Base-by-base conservation (phyloP, 2,113 vertebrate species). In the Dicaeum eximium region DNA sequence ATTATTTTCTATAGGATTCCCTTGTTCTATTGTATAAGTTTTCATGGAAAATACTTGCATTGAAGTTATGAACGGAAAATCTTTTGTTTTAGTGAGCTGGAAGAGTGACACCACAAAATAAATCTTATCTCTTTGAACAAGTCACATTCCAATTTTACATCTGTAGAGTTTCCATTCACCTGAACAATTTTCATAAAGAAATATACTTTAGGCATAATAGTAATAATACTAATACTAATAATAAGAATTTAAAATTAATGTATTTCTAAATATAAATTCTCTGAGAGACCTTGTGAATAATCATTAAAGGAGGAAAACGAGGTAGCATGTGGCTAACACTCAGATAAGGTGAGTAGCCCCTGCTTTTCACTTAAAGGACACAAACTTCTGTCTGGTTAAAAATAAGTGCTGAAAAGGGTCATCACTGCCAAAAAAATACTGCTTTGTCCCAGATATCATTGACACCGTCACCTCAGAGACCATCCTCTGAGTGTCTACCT, bases 311-410 rank as follows among this genome's bases (percentile, higher is more conserved):
- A 79, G 20, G 14, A 14, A 79, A 38, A 28, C 2, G 10, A 56
- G 12, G 4, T 13, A 42, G 9, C 22, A 31, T 0, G 2, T 27
- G 18, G 3, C 7, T 53, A 57, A 24, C 9, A 38, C 42, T 15
- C 1, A 4, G 6, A 2, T 15, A 60, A 67, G 6, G 27, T 11
- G 33, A 40, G 14, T 48, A 64, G 7, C 2, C 9, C 5, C 17
- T 31, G 4, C 17, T 23, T 64, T 35, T 37, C 20, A 6, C 3
- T 10, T 18, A 47, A 20, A 1, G 3, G 11, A 6, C 14, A 35
- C 5, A 3, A 50, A 40, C 9, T 47, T 47, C 20, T 62, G 2
- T 7, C 45, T 33, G n/a, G 5, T 23, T 35, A 27, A 5, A 35
- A 13, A 20, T 1, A 17, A 56, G 7, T 9, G 9, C 25, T 70